These are phyloP conservation scores for Entomyzon cyanotis DNA, from an alignment of 2,113 vertebrate genomes.

Conservation along the genomic window DNA sequence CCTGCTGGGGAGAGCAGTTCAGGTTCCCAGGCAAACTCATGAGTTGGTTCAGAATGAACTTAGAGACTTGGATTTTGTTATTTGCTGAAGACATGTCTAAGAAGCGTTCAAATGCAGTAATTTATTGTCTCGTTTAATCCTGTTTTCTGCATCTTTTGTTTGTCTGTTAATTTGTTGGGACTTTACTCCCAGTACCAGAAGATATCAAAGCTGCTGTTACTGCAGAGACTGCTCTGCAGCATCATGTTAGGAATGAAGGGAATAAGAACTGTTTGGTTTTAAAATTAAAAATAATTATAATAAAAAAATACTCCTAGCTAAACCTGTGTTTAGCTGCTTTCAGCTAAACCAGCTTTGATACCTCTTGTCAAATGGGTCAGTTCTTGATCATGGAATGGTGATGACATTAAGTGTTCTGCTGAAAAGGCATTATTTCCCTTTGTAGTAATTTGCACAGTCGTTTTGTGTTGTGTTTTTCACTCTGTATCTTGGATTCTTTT, in stretches of 20 bases:
- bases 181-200: background rate
- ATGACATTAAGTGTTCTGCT: background rate
- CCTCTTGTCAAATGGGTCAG: slow-evolving; percentile 50
- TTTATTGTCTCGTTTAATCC: slow-evolving; percentile 37
- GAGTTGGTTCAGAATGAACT: background rate
- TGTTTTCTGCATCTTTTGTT: background rate
- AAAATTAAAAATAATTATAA: background rate
- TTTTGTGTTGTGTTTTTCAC: background rate
- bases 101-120: background rate
- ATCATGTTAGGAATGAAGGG: slow-evolving; percentile 27
- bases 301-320: background rate
- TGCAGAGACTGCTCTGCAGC: background rate
- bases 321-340: slow-evolving; percentile 2
- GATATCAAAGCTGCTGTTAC: slow-evolving; percentile 41
- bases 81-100: background rate
- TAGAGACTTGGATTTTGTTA: background rate
- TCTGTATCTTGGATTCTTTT: background rate
- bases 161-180: background rate
- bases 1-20: background rate
- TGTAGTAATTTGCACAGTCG: slow-evolving; percentile 40
- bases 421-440: slow-evolving; percentile 33
- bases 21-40: background rate
- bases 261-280: slow-evolving; percentile 13
- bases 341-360: slow-evolving; percentile 49
- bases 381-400: background rate